Conservation (phyloP, 1,140 invertebrate species). For the Macrotrachela quadricornifera region DNA sequence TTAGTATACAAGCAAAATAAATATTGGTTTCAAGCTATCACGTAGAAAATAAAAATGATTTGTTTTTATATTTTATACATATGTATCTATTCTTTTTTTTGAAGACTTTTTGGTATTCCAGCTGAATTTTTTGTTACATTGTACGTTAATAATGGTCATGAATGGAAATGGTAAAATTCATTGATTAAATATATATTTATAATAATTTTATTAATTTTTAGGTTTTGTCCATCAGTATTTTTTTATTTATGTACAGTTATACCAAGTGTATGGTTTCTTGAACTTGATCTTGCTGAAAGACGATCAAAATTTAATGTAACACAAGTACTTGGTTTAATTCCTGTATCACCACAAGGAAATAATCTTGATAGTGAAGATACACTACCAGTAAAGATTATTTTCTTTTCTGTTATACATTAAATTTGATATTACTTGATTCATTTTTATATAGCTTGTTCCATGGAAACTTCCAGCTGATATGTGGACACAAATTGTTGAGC, state of each 20-base stretch:
- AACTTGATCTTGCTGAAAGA: conserved; percentile 22
- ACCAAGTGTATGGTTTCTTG: conserved; percentile 29
- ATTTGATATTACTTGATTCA: no score
- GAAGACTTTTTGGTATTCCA: no score
- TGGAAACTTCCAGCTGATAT: conserved; percentile 14
- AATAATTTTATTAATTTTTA: conserved; percentile 9
- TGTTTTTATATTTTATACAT: no score
- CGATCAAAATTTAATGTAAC: conserved; percentile 7
- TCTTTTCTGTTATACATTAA: no score
- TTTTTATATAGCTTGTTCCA: no score
- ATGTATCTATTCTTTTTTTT: no score
- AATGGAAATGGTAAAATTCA: conserved; percentile 28
- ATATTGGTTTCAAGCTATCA: conserved; percentile 21
- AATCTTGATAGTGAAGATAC: no score
- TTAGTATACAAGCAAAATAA: conserved; percentile 16
- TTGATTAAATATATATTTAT: background rate
- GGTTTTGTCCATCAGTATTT: conserved; percentile 28
- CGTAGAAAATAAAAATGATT: conserved; percentile 14
- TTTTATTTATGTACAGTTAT: conserved; percentile 25
- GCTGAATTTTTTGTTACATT: conserved; percentile 21
- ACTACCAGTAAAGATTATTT: no score
- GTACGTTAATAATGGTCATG: conserved; percentile 22
- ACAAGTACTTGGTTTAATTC: background rate
- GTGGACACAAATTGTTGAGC: conserved; percentile 65
- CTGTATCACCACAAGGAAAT: no score